These are phyloP conservation scores for Muschampia staudingeri DNA, from an alignment of 2,888 invertebrate species.

Conservation along the genomic window DNA sequence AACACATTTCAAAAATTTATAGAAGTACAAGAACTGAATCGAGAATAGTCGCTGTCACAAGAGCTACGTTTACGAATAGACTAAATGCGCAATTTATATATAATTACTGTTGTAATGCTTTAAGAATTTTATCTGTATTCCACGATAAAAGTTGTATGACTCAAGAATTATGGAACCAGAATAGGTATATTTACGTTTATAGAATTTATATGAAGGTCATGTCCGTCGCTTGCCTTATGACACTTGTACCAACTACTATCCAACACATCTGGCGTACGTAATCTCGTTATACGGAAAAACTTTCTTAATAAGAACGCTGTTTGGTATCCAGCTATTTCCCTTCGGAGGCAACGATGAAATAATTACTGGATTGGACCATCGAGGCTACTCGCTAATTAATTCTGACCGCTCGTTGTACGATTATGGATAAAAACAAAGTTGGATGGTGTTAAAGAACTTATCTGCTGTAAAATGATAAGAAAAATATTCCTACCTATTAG, in stretches of 20 bases:
- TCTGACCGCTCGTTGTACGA: slow-evolving; percentile 1
- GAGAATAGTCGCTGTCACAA: too few species aligned
- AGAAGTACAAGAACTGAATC: too few species aligned
- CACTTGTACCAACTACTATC: slow-evolving; percentile 82
- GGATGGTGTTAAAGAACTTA: too few species aligned
- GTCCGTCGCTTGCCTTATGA: slow-evolving; percentile 70
- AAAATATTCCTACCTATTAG: too few species aligned
- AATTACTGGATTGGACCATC: slow-evolving; percentile 70
- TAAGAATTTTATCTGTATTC: not conserved
- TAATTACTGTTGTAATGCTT: not conserved
- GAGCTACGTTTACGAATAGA: too few species aligned
- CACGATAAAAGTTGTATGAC: slow-evolving; percentile 5
- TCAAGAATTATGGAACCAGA: too few species aligned
- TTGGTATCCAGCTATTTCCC: slow-evolving; percentile 80
- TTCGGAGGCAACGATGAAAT: slow-evolving; percentile 77
- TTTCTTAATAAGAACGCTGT: slow-evolving; percentile 89
- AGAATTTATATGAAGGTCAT: slow-evolving; percentile 37
- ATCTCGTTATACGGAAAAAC: slow-evolving; percentile 90
- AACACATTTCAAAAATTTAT: too few species aligned
- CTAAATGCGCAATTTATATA: not conserved
- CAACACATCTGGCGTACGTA: slow-evolving; percentile 89
- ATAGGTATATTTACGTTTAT: not conserved
- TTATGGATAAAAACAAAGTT: too few species aligned
- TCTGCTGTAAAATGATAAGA: too few species aligned
- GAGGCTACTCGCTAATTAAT: not conserved